phyloP scores from a whole-genome alignment of 2,797 vertebrate genomes.

The Pygocentrus nattereri region DNA sequence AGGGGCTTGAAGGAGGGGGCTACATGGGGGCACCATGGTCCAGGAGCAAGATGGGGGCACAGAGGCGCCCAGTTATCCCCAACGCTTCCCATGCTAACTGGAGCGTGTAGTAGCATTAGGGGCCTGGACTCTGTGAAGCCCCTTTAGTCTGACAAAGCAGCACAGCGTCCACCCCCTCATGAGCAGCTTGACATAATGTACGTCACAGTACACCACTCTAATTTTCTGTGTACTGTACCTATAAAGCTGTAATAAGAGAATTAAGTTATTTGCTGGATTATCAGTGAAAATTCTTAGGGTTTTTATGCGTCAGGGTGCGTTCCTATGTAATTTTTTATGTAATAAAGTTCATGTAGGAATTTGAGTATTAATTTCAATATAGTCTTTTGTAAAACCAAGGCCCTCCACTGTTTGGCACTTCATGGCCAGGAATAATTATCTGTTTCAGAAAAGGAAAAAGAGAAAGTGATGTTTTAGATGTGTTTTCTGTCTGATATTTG shows the following conservation, averaged over 20 bases:
- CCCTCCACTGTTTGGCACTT: neutral
- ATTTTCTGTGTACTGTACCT: neutral
- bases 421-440: neutral
- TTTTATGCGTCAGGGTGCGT: neutral
- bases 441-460: neutral
- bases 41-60: constrained; percentile 61
- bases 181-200: neutral
- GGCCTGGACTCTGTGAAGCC: constrained; percentile 72
- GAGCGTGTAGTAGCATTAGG: constrained; percentile 71
- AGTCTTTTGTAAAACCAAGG: neutral
- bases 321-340: neutral
- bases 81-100: constrained; percentile 77
- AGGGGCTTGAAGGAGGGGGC: constrained; percentile 55
- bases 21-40: constrained; percentile 54
- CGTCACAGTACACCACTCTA: neutral
- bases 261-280: neutral
- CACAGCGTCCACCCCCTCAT: constrained; percentile 30
- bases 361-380: neutral
- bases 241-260: neutral
- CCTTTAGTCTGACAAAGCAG: constrained; percentile 68
- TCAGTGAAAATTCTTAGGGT: neutral
- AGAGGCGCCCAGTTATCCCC: constrained; percentile 64
- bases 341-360: neutral
- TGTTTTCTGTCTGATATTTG: neutral
- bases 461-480: neutral